Evolutionary conservation across 1,140 invertebrate species (phyloP).

Genomic region (Drosophila quadrilineata): DNA sequence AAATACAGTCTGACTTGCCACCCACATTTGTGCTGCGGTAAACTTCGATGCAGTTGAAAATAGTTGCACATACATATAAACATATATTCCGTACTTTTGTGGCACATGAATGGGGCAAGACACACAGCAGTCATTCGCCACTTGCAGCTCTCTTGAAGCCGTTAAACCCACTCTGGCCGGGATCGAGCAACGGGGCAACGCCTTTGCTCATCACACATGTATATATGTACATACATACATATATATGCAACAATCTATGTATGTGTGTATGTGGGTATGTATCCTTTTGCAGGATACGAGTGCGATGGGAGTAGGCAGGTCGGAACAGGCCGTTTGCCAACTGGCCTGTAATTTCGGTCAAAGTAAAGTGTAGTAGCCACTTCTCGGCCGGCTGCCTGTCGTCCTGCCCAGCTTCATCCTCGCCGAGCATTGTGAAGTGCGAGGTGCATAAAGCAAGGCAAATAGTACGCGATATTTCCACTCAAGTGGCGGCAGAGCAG

Average conservation of each 20-base stretch:
- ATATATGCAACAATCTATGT: too few relatives aligned
- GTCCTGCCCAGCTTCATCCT: slow-evolving; percentile 6
- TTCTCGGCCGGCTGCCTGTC: not conserved
- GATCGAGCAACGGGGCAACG: slow-evolving; percentile 14
- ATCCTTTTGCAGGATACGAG: not conserved
- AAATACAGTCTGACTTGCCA: slow-evolving; percentile 1
- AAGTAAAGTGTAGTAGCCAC: slow-evolving; percentile 39
- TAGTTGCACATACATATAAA: slow-evolving; percentile 23
- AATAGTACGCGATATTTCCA: slow-evolving; percentile 67
- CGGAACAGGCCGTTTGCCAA: slow-evolving; percentile 8
- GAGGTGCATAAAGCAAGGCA: slow-evolving; percentile 40
- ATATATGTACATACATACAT: not conserved
- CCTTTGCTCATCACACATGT: slow-evolving; percentile 19
- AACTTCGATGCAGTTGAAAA: slow-evolving; percentile 68
- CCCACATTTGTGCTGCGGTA: slow-evolving; percentile 15
- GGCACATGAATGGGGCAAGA: slow-evolving; percentile 33
- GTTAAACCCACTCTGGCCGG: slow-evolving; percentile 20
- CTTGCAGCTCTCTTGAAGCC: slow-evolving; percentile 45
- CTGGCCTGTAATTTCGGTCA: slow-evolving; percentile 36
- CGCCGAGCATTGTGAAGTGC: slow-evolving; percentile 10
- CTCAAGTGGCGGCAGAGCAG: slow-evolving; percentile 23
- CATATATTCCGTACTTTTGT: slow-evolving; percentile 13
- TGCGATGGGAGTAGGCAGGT: not conserved
- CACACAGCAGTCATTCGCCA: slow-evolving; percentile 41
- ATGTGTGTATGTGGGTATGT: not conserved